Percentiles rank a stretch among this genome's conserved stretches.
Conservation (phyloP, 2,797 vertebrate species). For the Hemibagrus guttatus region DNA sequence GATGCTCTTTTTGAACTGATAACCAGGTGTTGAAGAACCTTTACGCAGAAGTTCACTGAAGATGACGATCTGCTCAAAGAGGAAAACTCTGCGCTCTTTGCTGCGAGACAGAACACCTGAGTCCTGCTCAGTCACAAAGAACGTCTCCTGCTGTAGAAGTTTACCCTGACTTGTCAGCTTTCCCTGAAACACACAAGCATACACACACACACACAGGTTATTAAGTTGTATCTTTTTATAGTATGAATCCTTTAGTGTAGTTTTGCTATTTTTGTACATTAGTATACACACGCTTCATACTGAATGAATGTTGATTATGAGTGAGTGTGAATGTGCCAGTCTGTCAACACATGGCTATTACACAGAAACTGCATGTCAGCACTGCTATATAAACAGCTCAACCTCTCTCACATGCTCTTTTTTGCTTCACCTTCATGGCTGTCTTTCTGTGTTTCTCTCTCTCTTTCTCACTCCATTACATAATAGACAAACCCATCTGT, state of each 20-base stretch:
- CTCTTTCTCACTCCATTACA: slow-evolving; percentile 21
- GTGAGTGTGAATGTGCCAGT: not conserved
- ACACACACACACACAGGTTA: not conserved
- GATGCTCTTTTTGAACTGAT: slow-evolving; percentile 97
- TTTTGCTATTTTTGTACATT: not conserved
- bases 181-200: slow-evolving; percentile 74
- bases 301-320: not conserved
- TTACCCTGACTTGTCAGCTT: slow-evolving; percentile 95
- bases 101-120: slow-evolving; percentile 88
- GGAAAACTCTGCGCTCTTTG: slow-evolving; percentile 94
- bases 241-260: not conserved
- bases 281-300: slow-evolving; percentile 6
- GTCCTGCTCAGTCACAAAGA: slow-evolving; percentile 94
- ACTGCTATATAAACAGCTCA: slow-evolving; percentile 44
- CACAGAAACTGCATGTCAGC: slow-evolving; percentile 30
- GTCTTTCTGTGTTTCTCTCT: not conserved
- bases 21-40: slow-evolving; percentile 90
- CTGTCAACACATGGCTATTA: slow-evolving; percentile 43
- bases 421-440: not conserved
- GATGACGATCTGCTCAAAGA: slow-evolving; percentile 98
- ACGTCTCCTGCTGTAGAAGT: slow-evolving; percentile 96
- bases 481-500: slow-evolving; percentile 24
- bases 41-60: slow-evolving; percentile 96
- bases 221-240: not conserved
- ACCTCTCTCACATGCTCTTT: not conserved